Evolutionary conservation across 2,797 vertebrate genomes (phyloP), one percentile per base, ranked within the genome.

Genomic region (Chloroceryle inda): DNA sequence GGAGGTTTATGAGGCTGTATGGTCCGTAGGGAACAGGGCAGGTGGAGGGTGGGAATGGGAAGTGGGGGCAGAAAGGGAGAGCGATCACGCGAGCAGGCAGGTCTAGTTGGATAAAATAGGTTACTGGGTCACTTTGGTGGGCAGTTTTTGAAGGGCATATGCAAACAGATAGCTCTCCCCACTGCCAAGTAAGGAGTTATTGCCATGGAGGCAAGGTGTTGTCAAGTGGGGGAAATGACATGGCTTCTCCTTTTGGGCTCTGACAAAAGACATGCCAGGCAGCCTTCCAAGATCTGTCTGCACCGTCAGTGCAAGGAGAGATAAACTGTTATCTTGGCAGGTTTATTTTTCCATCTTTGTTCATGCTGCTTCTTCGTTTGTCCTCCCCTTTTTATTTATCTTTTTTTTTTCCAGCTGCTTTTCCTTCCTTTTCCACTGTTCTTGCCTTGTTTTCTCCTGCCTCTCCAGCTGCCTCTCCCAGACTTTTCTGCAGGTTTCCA

Each of bases 401-500:
- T n/a, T n/a, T 35, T 40, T 61, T 86, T 92, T 33, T 76, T 58
- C 45, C 83, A 50, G 22, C 49, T 67, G 71, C 5, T 94, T 77
- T 50, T 92, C 94, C 87, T 93, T 88, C 78, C 68, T 80, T 49
- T 72, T 78, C 81, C 45, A 35, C 49, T 22, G 2, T 61, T 62
- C 84, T 82, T 82, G 78, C 81, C 84, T 62, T 27, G 0, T 63
- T 89, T 90, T 76, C 27, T 49, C 80, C 86, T 72, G 20, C 40
- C 53, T 85, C 53, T 73, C 75, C 10, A 0, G 18, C 33, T 81
- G 58, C 53, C 77, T 76, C 91, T 58, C 72, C 92, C 61, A 58
- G 58, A 85, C 12, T 72, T 89, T 74, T 64, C 50, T 64, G 75
- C 82, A 95, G 89, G 84, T 94, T 85, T 93, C 72, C 75, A 58